Evolutionary conservation across 2,888 invertebrate genomes (phyloP).

Genomic region (Drosophila vallismaia): DNA sequence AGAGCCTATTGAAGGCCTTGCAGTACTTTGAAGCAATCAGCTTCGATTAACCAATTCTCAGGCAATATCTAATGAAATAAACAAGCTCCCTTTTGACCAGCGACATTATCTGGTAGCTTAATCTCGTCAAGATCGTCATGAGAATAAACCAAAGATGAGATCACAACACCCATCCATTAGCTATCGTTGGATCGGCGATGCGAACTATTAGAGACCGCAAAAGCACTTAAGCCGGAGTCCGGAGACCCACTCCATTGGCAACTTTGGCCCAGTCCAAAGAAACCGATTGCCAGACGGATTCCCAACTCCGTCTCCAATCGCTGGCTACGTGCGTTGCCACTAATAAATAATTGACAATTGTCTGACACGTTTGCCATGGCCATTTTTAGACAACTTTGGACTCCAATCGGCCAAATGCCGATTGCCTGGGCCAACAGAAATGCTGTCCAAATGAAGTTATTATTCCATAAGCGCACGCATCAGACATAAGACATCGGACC

Average conservation of each 20-base stretch:
- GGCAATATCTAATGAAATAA: slow-evolving; percentile 1
- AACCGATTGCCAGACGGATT: slow-evolving; percentile 18
- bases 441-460: slow-evolving; percentile 82
- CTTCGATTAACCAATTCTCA: slow-evolving; percentile 2
- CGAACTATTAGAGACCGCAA: slow-evolving; percentile 18
- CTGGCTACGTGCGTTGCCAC: slow-evolving; percentile 74
- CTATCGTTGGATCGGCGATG: slow-evolving; percentile 29
- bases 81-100: slow-evolving; percentile 2
- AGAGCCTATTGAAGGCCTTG: slow-evolving; percentile 6
- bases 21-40: slow-evolving; percentile 4
- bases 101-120: slow-evolving; percentile 12
- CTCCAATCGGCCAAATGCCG: slow-evolving; percentile 6
- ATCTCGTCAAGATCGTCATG: slow-evolving; percentile 10
- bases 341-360: slow-evolving; percentile 77
- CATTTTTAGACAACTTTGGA: slow-evolving; percentile 70
- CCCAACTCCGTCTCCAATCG: slow-evolving; percentile 30
- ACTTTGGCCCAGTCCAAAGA: slow-evolving; percentile 6
- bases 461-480: slow-evolving; percentile 83
- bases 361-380: slow-evolving; percentile 76
- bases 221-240: slow-evolving; percentile 33
- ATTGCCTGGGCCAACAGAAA: slow-evolving; percentile 53
- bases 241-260: neutral
- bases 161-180: slow-evolving; percentile 37
- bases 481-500: slow-evolving; percentile 66
- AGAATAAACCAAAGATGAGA: slow-evolving; percentile 14